Evolutionary conservation across 2,888 invertebrate genomes (phyloP).

Genomic region (Lathronympha strigana): DNA sequence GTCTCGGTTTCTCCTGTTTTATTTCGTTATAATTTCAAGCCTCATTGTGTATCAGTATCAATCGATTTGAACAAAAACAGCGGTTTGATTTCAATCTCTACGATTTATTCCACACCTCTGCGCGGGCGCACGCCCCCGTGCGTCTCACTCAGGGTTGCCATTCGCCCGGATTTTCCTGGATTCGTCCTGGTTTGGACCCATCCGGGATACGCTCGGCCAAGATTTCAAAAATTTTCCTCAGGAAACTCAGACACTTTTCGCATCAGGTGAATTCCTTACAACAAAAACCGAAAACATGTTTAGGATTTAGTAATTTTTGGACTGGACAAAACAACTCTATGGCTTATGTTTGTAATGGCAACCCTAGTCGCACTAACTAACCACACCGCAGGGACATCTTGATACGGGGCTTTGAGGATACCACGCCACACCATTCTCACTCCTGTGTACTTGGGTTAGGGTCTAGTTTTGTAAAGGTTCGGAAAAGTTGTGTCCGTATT

Average conservation of each 20-base stretch:
- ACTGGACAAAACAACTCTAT: too few relatives aligned
- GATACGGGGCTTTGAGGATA: constrained; percentile 30
- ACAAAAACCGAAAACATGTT: too few relatives aligned
- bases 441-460: neutral
- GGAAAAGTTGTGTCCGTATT: constrained; percentile 26
- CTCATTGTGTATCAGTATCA: constrained; percentile 38
- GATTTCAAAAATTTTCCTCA: too few relatives aligned
- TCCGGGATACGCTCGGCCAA: too few relatives aligned
- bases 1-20: constrained; percentile 8
- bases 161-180: too few relatives aligned
- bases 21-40: constrained; percentile 18
- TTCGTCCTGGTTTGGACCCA: too few relatives aligned
- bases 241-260: too few relatives aligned
- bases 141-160: too few relatives aligned
- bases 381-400: constrained; percentile 15
- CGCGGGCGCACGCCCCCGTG: constrained; percentile 44
- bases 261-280: too few relatives aligned
- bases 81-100: constrained; percentile 47
- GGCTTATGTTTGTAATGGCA: neutral
- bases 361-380: neutral
- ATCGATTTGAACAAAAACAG: constrained; percentile 37
- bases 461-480: neutral
- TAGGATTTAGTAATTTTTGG: too few relatives aligned
- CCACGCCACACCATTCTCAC: constrained; percentile 3
- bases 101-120: constrained; percentile 47